A percentile compares a stretch with the other conserved stretches of the same genome.
Evolutionary conservation across 2,113 vertebrate species (phyloP).

Genomic region (Bubo bubo): DNA sequence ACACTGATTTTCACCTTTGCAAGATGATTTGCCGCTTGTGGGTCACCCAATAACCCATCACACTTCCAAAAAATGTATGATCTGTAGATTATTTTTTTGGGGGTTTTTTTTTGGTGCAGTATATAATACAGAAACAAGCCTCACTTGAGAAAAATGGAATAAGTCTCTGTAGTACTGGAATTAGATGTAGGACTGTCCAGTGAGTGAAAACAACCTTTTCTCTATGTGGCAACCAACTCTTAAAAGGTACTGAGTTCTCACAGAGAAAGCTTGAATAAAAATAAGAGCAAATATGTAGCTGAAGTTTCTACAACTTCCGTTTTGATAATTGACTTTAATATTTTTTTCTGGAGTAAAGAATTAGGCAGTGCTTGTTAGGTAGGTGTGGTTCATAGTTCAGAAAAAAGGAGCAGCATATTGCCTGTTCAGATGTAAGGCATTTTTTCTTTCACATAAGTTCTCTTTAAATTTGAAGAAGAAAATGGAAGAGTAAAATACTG

Average conservation of each 20-base stretch:
- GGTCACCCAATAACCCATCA: neutral
- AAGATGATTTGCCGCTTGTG: neutral
- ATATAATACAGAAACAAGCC: neutral
- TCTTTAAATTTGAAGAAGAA: neutral
- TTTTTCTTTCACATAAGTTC: neutral
- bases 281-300: neutral
- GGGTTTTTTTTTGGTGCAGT: neutral
- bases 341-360: neutral
- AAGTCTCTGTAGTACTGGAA: neutral
- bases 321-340: neutral
- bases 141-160: neutral
- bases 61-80: neutral
- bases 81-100: neutral
- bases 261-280: neutral
- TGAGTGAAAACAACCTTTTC: neutral
- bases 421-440: neutral
- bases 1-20: neutral
- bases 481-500: neutral
- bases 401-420: neutral
- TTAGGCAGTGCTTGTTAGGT: neutral
- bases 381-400: neutral
- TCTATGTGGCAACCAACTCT: neutral
- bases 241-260: neutral
- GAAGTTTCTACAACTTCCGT: neutral
- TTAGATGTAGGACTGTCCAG: neutral